Evolutionary conservation across 2,113 vertebrate genomes (phyloP).

Genomic region (Oryctolagus cuniculus): mOryCun1.1 NC_091432.1:186623501-186624000

Average conservation of each 20-base stretch:
- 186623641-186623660: neutral
- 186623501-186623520: neutral
- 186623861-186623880: neutral
- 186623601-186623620: constrained; percentile 4
- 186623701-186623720: neutral
- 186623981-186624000: constrained; percentile 7
- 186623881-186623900: neutral
- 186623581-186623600: neutral
- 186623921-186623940: neutral
- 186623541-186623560: neutral
- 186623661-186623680: neutral
- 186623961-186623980: neutral
- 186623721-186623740: neutral
- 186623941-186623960: neutral
- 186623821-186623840: neutral
- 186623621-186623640: neutral
- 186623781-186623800: neutral
- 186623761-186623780: rapidly evolving
- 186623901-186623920: neutral
- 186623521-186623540: neutral
- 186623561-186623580: neutral
- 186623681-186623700: neutral
- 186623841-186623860: neutral
- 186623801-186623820: neutral
- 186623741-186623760: neutral